Evolutionary conservation across 1,140 invertebrate genomes (phyloP).

Genomic region (Platyscapa corneri): DNA sequence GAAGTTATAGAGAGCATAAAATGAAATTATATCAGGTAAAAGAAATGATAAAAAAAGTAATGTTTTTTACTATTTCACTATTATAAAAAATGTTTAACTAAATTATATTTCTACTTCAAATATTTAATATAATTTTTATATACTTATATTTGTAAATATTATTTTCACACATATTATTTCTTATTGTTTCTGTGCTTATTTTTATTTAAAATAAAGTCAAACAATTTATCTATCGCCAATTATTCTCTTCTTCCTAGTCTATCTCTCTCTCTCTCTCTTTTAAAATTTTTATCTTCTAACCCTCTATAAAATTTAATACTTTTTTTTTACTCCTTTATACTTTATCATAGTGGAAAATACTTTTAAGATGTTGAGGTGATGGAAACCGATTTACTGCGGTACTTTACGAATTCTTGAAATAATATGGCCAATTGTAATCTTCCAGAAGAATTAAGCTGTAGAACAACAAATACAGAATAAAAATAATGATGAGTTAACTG

Average conservation of each 20-base stretch:
- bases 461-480: constrained; percentile 43
- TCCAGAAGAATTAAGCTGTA: constrained; percentile 21
- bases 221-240: no score
- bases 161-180: no score
- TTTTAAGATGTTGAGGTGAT: background rate
- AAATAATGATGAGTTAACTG: constrained; percentile 3
- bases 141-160: no score
- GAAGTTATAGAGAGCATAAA: no score
- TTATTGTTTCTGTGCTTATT: background rate
- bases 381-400: constrained; percentile 1
- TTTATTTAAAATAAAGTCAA: background rate
- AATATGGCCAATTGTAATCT: constrained; percentile 51
- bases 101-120: no score
- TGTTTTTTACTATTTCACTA: no score
- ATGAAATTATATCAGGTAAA: no score
- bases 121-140: no score
- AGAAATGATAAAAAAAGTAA: no score
- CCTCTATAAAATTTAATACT: background rate
- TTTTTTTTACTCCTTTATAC: background rate
- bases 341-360: background rate
- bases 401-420: constrained; percentile 53
- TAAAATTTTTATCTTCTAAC: background rate
- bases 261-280: background rate
- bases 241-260: background rate
- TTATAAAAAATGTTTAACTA: no score